A percentile compares a stretch with the other conserved stretches of the same genome.
These are phyloP conservation scores for Aselliscus stoliczkanus DNA, from an alignment of 2,797 vertebrate species.

Conservation along the genomic window DNA sequence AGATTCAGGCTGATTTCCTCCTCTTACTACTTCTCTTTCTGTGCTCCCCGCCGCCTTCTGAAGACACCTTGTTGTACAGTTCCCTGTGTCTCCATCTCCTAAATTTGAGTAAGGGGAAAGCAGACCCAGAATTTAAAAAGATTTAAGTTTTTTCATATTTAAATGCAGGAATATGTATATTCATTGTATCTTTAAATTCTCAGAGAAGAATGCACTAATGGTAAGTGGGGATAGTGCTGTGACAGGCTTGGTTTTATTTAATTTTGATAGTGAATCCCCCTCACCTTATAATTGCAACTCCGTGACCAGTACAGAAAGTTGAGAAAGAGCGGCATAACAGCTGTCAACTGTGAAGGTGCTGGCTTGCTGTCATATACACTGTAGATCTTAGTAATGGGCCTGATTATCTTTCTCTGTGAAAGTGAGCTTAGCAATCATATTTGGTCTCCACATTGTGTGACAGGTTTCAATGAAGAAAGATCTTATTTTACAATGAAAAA, in stretches of 20 bases:
- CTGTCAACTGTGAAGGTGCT: neutral
- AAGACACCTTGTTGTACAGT: neutral
- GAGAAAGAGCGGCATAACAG: neutral
- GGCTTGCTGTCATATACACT: neutral
- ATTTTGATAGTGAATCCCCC: neutral
- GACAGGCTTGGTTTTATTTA: neutral
- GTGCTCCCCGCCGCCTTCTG: neutral
- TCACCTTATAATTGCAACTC: neutral
- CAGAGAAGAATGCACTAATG: neutral
- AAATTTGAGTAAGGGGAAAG: neutral
- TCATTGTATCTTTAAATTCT: neutral
- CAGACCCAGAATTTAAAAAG: neutral
- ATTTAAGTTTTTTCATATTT: constrained; percentile 4
- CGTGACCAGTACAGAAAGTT: neutral
- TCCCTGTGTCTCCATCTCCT: neutral
- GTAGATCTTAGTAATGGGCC: neutral
- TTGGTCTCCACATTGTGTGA: neutral
- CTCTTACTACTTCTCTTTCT: neutral
- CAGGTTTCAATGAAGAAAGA: neutral
- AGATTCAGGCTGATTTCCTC: neutral
- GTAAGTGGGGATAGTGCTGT: neutral
- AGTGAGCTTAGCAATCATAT: neutral
- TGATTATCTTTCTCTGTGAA: neutral
- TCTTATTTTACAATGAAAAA: neutral
- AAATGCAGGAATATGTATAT: neutral